Evolutionary conservation across 2,113 vertebrate species (phyloP), one percentile per base, ranked within the genome.

Genomic region (Cryptomyrus ogoouensis): DNA sequence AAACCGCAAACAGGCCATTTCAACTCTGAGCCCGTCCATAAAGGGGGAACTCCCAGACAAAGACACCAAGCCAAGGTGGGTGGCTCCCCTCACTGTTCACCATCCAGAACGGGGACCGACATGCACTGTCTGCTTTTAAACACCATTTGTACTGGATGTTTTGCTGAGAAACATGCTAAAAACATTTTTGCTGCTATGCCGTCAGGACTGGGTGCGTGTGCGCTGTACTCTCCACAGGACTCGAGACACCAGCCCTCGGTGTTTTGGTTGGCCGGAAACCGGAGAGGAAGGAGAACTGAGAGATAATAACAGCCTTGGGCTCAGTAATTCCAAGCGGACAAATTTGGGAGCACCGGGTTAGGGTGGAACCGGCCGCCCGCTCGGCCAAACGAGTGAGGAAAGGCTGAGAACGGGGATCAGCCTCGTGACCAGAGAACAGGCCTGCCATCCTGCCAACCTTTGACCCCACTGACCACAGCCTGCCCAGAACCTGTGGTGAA

Each of bases 231-330:
- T 9, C 49, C 21, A 52, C 21, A 50, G 85, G 85, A 53, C 27
- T 53, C 80, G 49, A 87, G 85, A 53, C 50, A 53, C 9, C 85
- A 87, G 49, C 49, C 27, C 47, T 52, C n/a, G 3, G 52, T 89
- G 89, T 92, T 92, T 89, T 70, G 53, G 83, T 88, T 91, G 92
- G 92, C 90, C 42, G 19, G n/a, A 50, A 66, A 91, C 66, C 27
- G 88, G 86, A 89, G 44, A 88, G 89, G 77, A 89, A 89, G 19
- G 86, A 83, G 91, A 88, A 85, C 50, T 53, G 89, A 62, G 92
- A 93, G 90, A 93, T 95, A 95, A 96, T 95, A 92, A 95, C 91
- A 90, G 94, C 92, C 93, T 94, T 94, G 93, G 90, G 93, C 91
- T 91, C 92, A 91, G 91, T 93, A 90, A 92, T 94, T 94, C 93